Base-by-base conservation (phyloP, 1,140 invertebrate species). In the Aphidius gifuensis region DNA sequence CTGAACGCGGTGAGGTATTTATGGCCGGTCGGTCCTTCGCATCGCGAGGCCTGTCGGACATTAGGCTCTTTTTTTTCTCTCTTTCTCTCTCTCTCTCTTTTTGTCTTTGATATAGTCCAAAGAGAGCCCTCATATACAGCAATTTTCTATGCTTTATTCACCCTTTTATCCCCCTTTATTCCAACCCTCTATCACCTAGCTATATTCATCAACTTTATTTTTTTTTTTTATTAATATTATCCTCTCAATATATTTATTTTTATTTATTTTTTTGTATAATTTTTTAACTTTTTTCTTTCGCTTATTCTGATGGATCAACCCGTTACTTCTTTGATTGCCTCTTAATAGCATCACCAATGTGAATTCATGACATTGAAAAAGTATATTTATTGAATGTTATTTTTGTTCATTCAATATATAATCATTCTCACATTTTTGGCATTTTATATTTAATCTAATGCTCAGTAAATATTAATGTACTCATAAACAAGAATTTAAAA, bases 1-100 rank as follows among this genome's bases (percentile, higher is more conserved):
- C 73, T 80, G 76, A 80, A 76, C 75, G 74, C 71, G 73, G 68
- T 77, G 78, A 81, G 77, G 77, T 81, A 81, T 80, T 81, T 80
- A 80, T 77, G 78, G 74, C 74, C 62, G 66, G 66, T 58, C 68
- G 72, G 68, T 73, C 70, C 69, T 72, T 74, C 70, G 72, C 68
- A 63, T 70, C 66, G 23, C 64, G 57, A 55, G 44, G 68, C 69
- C 70, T 71, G 68, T 73, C 69, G 66, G 62, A 64, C 60, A 46
- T 44, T 45, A 47, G 40, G 45, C 58, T 64, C 32, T 32, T 32
- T 32, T 3, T 32, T 32, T 32, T 32, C 2, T 32, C 4, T 32
- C 4, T 3, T 32, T 32, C 4, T 32, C 4, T 32, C 23, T 32
- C 50, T 66, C 66, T 64, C 39, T 39, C 39, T 55, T 38, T n/a